A percentile compares a stretch with the other conserved stretches of the same genome.
These are phyloP conservation scores for Cherax destructor DNA, from an alignment of 1,140 invertebrate genomes.

Conservation along the genomic window DNA sequence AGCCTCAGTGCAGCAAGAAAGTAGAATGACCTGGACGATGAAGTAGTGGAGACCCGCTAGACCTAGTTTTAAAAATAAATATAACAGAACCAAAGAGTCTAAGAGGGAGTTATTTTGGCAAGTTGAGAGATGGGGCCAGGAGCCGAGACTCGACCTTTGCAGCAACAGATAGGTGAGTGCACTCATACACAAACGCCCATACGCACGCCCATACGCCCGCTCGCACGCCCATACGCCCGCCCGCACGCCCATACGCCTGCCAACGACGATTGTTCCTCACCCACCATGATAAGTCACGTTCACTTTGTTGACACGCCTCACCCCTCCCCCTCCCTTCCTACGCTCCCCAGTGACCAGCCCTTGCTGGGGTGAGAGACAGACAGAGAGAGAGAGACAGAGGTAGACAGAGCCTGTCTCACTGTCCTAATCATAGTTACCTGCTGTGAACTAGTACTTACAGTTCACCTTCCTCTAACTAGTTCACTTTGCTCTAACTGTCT, in stretches of 20 bases:
- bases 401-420: too few species aligned
- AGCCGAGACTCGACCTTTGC: neutral
- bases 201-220: conserved; percentile 9
- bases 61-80: neutral
- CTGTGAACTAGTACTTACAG: too few species aligned
- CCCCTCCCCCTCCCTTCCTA: too few species aligned
- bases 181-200: conserved; percentile 19
- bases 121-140: neutral
- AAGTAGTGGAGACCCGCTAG: too few species aligned
- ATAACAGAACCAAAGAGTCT: neutral
- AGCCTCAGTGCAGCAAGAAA: too few species aligned
- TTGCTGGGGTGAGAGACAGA: too few species aligned
- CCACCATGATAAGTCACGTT: neutral
- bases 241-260: neutral
- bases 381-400: too few species aligned
- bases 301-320: neutral
- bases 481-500: too few species aligned
- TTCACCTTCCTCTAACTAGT: too few species aligned
- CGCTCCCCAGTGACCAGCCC: too few species aligned
- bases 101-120: neutral
- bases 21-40: too few species aligned
- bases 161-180: neutral
- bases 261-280: neutral
- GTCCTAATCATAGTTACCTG: too few species aligned
- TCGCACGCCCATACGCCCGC: neutral